Evolutionary conservation across 2,113 vertebrate genomes (phyloP).

Genomic region (Gasterosteus nipponicus): DNA sequence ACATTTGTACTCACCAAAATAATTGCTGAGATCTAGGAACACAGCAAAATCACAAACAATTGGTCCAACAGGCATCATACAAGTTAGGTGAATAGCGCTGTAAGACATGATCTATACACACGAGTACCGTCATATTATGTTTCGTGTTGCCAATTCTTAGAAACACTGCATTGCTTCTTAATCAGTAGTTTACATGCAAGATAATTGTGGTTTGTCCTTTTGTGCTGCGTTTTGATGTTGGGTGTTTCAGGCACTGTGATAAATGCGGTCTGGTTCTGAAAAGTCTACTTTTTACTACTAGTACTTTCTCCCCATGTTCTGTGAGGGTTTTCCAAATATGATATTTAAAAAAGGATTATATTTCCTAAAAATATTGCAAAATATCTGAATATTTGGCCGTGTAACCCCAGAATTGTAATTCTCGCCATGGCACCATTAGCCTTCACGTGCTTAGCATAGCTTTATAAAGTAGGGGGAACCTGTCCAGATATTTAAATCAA

Average conservation of each 20-base stretch:
- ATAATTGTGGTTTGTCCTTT: background rate
- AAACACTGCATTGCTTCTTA: background rate
- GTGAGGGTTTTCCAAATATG: background rate
- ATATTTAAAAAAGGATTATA: background rate
- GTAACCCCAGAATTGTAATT: background rate
- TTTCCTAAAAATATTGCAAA: background rate
- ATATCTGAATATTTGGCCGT: background rate
- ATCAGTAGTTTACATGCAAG: background rate
- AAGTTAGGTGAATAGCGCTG: background rate
- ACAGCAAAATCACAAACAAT: constrained; percentile 4
- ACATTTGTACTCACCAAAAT: constrained; percentile 6
- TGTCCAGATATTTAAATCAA: background rate
- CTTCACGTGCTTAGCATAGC: background rate
- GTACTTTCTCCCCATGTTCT: background rate
- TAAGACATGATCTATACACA: background rate
- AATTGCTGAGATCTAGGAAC: constrained; percentile 7
- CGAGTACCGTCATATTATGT: background rate
- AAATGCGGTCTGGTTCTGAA: background rate
- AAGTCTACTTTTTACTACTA: background rate
- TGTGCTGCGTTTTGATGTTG: background rate
- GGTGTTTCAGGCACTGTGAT: background rate
- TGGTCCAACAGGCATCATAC: constrained; percentile 5
- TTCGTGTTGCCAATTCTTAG: background rate
- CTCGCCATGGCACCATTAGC: background rate
- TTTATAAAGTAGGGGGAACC: background rate